phyloP scores from a whole-genome alignment of 2,797 vertebrate species.

The Tadarida brasiliensis region DNA sequence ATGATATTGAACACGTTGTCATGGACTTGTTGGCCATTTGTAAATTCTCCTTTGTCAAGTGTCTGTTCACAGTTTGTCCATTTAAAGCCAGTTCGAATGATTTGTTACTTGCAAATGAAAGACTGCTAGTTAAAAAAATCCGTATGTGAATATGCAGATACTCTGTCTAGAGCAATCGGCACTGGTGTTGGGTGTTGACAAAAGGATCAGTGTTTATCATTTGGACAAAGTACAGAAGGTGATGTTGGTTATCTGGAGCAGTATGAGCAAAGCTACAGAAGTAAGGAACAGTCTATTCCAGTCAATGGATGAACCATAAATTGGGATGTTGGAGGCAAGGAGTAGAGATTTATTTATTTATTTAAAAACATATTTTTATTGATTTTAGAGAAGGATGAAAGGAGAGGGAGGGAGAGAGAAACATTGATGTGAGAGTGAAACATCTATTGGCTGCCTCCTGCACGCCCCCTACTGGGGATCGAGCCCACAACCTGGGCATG shows the following conservation, averaged over 20 bases:
- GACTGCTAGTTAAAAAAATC: slow-evolving; percentile 19
- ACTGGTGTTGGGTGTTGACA: not conserved
- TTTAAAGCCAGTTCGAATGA: slow-evolving; percentile 6
- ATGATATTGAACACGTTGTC: not conserved
- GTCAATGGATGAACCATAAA: not conserved
- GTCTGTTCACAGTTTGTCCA: not conserved
- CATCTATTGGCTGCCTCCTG: too few relatives aligned
- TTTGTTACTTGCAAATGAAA: not conserved
- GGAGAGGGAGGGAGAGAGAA: too few relatives aligned
- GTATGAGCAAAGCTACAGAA: not conserved
- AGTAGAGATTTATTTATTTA: not conserved
- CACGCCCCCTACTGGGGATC: too few relatives aligned
- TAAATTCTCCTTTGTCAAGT: not conserved
- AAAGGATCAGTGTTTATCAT: not conserved
- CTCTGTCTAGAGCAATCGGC: not conserved
- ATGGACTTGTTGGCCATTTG: not conserved
- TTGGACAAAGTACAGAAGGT: not conserved
- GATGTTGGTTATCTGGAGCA: not conserved
- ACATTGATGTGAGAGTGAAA: too few relatives aligned
- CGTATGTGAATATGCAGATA: not conserved
- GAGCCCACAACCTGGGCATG: too few relatives aligned
- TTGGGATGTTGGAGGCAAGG: not conserved
- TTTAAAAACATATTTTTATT: too few relatives aligned
- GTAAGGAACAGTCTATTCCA: not conserved
- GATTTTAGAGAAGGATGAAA: too few relatives aligned